Evolutionary conservation across 1,140 invertebrate genomes (phyloP).

Genomic region (Glossosoma conforme): DNA sequence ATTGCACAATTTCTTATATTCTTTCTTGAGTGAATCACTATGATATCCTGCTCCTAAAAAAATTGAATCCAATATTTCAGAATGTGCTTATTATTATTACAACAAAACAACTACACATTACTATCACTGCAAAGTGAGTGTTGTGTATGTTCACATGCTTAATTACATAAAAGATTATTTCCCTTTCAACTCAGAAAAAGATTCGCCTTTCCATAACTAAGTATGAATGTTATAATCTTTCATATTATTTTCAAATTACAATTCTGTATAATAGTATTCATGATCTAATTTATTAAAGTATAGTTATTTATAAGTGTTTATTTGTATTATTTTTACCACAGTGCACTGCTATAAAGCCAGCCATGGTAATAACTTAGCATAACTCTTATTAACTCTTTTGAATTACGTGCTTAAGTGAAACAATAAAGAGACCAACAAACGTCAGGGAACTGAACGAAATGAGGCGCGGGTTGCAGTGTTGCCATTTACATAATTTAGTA

Average conservation of each 20-base stretch:
- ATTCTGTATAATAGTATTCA: neutral
- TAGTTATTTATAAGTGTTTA: neutral
- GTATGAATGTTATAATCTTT: neutral
- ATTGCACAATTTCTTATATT: constrained; percentile 46
- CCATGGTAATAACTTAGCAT: constrained; percentile 37
- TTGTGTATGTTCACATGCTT: neutral
- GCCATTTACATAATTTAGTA: no score
- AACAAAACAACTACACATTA: neutral
- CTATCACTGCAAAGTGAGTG: neutral
- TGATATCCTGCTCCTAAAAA: constrained; percentile 46
- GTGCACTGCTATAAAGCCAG: constrained; percentile 47
- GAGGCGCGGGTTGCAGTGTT: no score
- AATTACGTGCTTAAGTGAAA: no score
- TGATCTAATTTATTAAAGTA: neutral
- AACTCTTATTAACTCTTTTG: no score
- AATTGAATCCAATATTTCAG: constrained; percentile 15
- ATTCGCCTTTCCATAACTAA: neutral
- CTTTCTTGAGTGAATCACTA: constrained; percentile 44
- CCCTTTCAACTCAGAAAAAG: neutral
- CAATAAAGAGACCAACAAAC: no score
- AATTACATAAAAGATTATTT: neutral
- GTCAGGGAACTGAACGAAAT: no score
- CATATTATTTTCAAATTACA: neutral
- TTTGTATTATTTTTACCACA: constrained; percentile 37
- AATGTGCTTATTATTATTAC: neutral